Evolutionary conservation across 2,888 invertebrate species (phyloP).

Genomic region (Galeruca laticollis): DNA sequence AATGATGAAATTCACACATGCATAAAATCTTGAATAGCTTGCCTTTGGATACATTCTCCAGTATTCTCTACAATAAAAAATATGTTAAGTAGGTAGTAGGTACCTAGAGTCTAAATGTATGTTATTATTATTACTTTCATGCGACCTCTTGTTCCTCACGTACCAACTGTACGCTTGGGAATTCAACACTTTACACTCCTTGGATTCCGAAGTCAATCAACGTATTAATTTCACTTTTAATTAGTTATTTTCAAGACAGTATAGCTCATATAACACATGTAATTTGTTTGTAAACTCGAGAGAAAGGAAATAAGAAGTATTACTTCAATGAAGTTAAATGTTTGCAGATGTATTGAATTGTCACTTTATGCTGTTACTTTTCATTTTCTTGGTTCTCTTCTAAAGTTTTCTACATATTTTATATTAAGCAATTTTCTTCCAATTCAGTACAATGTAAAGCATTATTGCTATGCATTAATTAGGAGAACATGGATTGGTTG

Average conservation of each 20-base stretch:
- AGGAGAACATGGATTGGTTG: too few species aligned
- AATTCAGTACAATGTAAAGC: too few species aligned
- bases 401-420: too few species aligned
- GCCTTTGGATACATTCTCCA: neutral
- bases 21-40: neutral
- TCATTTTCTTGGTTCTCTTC: too few species aligned
- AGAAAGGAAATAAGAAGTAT: neutral
- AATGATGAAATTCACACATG: neutral
- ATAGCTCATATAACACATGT: neutral
- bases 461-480: too few species aligned
- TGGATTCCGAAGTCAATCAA: slow-evolving; percentile 23
- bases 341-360: too few species aligned
- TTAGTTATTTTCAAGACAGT: slow-evolving; percentile 17
- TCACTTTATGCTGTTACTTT: too few species aligned
- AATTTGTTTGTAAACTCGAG: neutral
- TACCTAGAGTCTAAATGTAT: slow-evolving; percentile 20
- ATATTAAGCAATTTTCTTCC: too few species aligned
- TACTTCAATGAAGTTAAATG: neutral
- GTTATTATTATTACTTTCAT: slow-evolving; percentile 31
- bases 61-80: neutral
- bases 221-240: slow-evolving; percentile 26
- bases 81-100: slow-evolving; percentile 17
- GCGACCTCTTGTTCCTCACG: slow-evolving; percentile 36
- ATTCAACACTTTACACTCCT: slow-evolving; percentile 31
- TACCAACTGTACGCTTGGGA: slow-evolving; percentile 24